Conservation (phyloP, 2,113 vertebrate species). For the Pao palembangensis region DNA sequence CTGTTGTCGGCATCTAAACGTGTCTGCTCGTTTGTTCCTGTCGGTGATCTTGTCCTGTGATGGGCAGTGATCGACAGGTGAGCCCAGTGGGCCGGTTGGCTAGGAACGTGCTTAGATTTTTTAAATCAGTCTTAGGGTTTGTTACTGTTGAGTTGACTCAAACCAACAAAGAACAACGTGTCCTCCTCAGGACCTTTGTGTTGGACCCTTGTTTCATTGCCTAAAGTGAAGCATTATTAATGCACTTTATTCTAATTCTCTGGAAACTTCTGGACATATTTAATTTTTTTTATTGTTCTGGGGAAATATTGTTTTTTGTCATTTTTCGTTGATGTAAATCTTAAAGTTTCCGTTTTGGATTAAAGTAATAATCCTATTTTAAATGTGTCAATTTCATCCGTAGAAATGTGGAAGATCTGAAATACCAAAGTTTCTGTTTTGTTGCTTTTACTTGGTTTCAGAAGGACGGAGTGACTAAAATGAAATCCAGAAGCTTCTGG, state of each 20-base stretch:
- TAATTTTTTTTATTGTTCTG: not conserved
- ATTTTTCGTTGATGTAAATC: not conserved
- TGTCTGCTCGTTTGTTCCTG: too few species aligned
- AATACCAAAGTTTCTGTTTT: not conserved
- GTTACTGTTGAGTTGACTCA: slow-evolving; percentile 9
- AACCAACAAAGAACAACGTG: slow-evolving; percentile 26
- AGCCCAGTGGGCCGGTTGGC: too few species aligned
- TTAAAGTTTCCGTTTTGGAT: not conserved
- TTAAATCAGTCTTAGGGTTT: too few species aligned
- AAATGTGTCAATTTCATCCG: too few species aligned
- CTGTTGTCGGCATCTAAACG: too few species aligned
- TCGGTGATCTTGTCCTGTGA: too few species aligned
- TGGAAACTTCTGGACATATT: slow-evolving; percentile 17
- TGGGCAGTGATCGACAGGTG: too few species aligned
- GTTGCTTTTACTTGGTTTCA: not conserved
- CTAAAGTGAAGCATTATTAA: slow-evolving; percentile 2
- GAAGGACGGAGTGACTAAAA: not conserved
- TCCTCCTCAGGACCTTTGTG: too few species aligned
- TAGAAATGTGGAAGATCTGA: not conserved
- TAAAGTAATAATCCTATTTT: too few species aligned
- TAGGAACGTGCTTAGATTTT: too few species aligned
- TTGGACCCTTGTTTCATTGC: too few species aligned
- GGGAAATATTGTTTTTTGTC: not conserved
- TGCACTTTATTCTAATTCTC: slow-evolving; percentile 38
- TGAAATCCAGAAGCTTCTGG: not conserved